Evolutionary conservation across 2,888 invertebrate genomes (phyloP), one percentile per base, ranked within the genome.

Genomic region (Epirrita christyi): DNA sequence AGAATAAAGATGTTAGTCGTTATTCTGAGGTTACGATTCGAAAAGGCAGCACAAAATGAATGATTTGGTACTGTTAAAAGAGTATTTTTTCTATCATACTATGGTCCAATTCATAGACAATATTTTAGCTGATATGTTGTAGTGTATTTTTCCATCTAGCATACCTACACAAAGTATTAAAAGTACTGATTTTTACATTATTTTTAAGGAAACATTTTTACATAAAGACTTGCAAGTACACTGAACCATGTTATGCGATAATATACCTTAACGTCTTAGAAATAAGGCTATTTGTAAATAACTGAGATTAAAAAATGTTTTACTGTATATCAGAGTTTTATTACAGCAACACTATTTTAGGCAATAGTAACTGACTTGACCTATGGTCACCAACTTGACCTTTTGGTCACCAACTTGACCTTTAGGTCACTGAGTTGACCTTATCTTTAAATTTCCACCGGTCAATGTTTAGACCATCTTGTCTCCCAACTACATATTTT

Each of bases 281-380:
- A 13, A 44, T 53, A 55, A 57, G 40, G 36, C 42, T 65, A 58
- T 63, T 50, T 63, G 59, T 63, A 63, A 53, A 54, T 54, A 59
- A 55, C 44, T 41, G 61, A 66, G 66, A 66, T 63, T 63, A 63
- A 53, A 59, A 58, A 59, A 9, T 45, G 48, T 54, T 61, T 59
- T 60, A 58, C 55, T 61, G 49, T 58, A 46, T 9, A 36, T 8
- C 15, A 27, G 36, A 11, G 37, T 61, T 54, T 61, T n/a, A n/a
- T 51, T 14, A 14, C 8, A 9, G 6, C 32, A 32, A 29, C 2
- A 29, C 0, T 29, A 29, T 29, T 29, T 8, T 32, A 32, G 0
- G 11, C 13, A 21, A 21, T 21, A n/a, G 13, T 14, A 1, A n/a
- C 38, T 7, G 8, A 38, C 38, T 38, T 38, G 38, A 38, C 38